Percentiles rank a stretch among this genome's conserved stretches.
Conservation (phyloP, 2,797 vertebrate species). For the Myripristis jacobus region DNA sequence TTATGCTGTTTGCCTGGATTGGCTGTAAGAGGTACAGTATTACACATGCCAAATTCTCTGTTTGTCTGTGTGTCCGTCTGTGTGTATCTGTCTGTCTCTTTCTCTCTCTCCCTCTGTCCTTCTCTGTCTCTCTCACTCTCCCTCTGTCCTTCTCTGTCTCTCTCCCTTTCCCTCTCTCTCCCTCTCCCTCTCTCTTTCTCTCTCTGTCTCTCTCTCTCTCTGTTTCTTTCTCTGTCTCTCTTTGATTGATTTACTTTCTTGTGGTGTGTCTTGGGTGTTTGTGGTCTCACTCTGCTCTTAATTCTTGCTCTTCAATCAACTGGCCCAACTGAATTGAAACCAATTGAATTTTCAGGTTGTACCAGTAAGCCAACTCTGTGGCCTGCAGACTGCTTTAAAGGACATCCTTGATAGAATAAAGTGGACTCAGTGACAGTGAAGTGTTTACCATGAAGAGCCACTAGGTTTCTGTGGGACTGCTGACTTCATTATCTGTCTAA, state of each 20-base stretch:
- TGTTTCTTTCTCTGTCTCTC: not conserved
- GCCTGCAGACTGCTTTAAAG: slow-evolving; percentile 48
- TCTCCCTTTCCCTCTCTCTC: no score
- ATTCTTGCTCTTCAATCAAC: slow-evolving; percentile 36
- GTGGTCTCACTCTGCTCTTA: slow-evolving; percentile 20
- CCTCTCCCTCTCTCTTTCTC: not conserved
- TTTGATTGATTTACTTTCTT: no score
- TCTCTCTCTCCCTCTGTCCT: not conserved
- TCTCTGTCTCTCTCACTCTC: not conserved
- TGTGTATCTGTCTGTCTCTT: no score
- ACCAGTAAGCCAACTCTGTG: slow-evolving; percentile 38
- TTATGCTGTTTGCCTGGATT: not conserved
- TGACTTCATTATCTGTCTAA: slow-evolving; percentile 69
- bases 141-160: no score
- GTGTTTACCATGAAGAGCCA: slow-evolving; percentile 68
- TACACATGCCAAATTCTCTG: no score
- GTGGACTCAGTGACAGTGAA: slow-evolving; percentile 68
- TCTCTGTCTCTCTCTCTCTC: slow-evolving; percentile 2
- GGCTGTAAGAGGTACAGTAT: not conserved
- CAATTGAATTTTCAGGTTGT: slow-evolving; percentile 45
- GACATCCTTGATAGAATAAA: slow-evolving; percentile 61
- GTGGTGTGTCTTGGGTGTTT: slow-evolving; percentile 14
- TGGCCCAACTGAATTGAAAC: slow-evolving; percentile 43
- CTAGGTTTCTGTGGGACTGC: slow-evolving; percentile 60
- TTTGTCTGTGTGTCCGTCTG: no score